Evolutionary conservation across 2,888 invertebrate species (phyloP).

Genomic region (Callinectes sapidus): DNA sequence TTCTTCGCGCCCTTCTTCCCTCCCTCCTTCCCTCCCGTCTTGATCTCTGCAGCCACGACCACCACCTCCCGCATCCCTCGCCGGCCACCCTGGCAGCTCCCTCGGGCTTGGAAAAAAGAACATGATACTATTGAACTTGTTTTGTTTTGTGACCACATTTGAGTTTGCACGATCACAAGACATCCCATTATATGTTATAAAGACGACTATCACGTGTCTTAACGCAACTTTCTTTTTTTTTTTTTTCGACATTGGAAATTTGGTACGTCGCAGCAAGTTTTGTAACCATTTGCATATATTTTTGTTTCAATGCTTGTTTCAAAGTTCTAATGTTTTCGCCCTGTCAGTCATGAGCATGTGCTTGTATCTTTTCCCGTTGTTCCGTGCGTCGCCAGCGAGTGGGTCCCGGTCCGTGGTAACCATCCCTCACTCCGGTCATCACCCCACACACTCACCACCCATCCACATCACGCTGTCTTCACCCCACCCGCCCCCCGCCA

Average conservation of each 20-base stretch:
- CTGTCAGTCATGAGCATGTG: conserved; percentile 24
- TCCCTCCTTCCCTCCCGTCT: conserved; percentile 12
- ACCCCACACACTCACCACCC: conserved; percentile 37
- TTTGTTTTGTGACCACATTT: conserved; percentile 29
- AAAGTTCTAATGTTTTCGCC: conserved; percentile 37
- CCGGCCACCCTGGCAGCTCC: neutral
- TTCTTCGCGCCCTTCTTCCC: conserved; percentile 7
- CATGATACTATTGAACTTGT: neutral
- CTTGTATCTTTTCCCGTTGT: conserved; percentile 21
- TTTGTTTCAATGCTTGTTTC: conserved; percentile 45
- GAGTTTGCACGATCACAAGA: conserved; percentile 2
- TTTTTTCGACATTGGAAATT: neutral
- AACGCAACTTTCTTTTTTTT: neutral
- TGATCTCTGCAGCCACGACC: conserved; percentile 33
- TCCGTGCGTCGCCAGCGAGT: conserved; percentile 13
- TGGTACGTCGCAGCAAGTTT: neutral
- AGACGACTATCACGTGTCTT: neutral
- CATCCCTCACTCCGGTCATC: conserved; percentile 32
- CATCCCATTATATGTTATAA: neutral
- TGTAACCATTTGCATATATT: conserved; percentile 48
- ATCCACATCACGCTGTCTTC: conserved; percentile 39
- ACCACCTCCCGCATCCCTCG: neutral
- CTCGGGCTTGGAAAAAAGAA: conserved; percentile 29
- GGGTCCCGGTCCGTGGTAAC: conserved; percentile 31
- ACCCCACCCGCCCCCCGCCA: conserved; percentile 25